Evolutionary conservation across 2,797 vertebrate species (phyloP).

Genomic region (Notamacropus eugenii): DNA sequence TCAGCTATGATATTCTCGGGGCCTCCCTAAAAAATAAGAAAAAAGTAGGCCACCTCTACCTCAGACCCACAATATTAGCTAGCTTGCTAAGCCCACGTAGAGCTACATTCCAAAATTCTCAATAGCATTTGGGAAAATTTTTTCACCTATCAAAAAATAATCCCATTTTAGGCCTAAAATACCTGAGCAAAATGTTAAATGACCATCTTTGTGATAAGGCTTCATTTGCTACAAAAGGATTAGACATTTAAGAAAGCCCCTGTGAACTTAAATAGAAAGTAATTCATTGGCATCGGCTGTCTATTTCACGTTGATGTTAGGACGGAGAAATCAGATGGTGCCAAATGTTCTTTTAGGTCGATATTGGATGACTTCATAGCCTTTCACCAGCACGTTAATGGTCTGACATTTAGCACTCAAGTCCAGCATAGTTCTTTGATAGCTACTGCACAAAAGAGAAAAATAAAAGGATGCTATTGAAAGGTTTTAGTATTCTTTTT

Average conservation of each 20-base stretch:
- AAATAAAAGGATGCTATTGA: conserved; percentile 64
- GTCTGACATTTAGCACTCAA: conserved; percentile 77
- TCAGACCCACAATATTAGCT: not conserved
- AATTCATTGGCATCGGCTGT: conserved; percentile 78
- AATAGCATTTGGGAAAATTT: not conserved
- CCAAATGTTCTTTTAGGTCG: conserved; percentile 81
- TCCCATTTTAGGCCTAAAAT: not conserved
- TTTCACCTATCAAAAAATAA: not conserved
- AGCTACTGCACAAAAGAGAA: conserved; percentile 67
- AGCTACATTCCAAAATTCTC: not conserved
- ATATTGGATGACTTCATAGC: conserved; percentile 81
- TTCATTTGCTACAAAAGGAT: conserved; percentile 68
- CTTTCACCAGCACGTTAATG: conserved; percentile 76
- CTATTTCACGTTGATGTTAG: conserved; percentile 76
- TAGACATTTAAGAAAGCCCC: conserved; percentile 76
- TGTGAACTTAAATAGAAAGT: conserved; percentile 79
- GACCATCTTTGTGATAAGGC: conserved; percentile 66
- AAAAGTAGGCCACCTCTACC: not conserved
- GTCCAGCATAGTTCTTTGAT: conserved; percentile 70
- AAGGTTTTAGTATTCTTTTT: conserved; percentile 58
- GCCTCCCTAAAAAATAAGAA: not conserved
- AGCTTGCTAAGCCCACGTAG: not conserved
- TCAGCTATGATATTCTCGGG: not conserved
- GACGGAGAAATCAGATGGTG: conserved; percentile 78
- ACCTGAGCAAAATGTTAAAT: not conserved